Evolutionary conservation across 2,888 invertebrate genomes (phyloP).

Genomic region (Hirtodrosophila histrioides): DNA sequence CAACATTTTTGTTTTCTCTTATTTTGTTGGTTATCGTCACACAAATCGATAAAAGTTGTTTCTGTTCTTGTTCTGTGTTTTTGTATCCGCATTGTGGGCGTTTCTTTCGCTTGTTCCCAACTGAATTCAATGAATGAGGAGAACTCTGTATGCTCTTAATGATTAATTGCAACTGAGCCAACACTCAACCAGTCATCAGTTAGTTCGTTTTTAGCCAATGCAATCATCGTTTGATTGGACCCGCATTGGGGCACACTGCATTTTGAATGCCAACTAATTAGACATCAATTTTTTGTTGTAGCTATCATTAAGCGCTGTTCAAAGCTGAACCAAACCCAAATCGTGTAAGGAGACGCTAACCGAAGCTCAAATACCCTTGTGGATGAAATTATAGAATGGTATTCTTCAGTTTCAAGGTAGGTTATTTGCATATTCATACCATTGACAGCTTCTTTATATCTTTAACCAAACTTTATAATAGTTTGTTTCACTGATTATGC

Average conservation of each 20-base stretch:
- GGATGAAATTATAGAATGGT: too few species aligned
- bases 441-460: too few species aligned
- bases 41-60: conserved; percentile 58
- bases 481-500: too few species aligned
- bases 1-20: conserved; percentile 40
- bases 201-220: conserved; percentile 31
- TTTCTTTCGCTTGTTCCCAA: conserved; percentile 20
- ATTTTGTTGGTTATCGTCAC: conserved; percentile 39
- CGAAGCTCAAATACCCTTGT: conserved; percentile 5
- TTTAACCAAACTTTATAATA: too few species aligned
- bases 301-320: conserved; percentile 23
- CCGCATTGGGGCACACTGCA: conserved; percentile 41
- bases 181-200: conserved; percentile 18
- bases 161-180: conserved; percentile 62
- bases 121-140: conserved; percentile 36
- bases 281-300: conserved; percentile 18
- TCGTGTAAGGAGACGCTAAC: neutral
- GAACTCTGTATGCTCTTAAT: conserved; percentile 38
- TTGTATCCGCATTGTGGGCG: conserved; percentile 43
- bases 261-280: conserved; percentile 54
- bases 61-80: conserved; percentile 14
- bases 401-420: too few species aligned
- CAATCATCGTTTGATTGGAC: conserved; percentile 34
- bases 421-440: too few species aligned
- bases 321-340: neutral